Conservation (phyloP, 2,113 vertebrate genomes). For the Eonycteris spelaea region DNA sequence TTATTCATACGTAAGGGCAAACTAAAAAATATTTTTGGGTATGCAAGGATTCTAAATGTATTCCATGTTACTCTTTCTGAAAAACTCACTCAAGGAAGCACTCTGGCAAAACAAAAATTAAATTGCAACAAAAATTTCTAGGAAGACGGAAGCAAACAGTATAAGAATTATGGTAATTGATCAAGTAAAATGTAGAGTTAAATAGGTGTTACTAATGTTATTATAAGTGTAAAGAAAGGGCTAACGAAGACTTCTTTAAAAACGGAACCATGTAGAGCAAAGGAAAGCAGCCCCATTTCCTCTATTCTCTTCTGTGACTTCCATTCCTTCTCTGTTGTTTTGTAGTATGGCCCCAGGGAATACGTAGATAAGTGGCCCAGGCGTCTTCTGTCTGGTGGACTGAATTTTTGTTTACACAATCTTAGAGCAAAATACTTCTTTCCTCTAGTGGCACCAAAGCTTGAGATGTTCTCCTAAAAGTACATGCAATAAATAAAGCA, state of each 20-base stretch:
- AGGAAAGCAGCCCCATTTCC: not conserved
- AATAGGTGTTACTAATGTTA: not conserved
- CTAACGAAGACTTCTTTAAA: not conserved
- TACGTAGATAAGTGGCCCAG: not conserved
- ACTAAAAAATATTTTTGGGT: not conserved
- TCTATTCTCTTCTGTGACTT: not conserved
- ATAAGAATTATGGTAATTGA: not conserved
- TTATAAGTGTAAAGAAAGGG: not conserved
- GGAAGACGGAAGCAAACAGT: not conserved
- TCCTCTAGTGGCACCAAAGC: not conserved
- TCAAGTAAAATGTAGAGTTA: not conserved
- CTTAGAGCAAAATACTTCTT: not conserved
- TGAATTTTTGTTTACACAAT: not conserved
- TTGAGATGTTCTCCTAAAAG: not conserved
- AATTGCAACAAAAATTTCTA: not conserved
- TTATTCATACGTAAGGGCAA: not conserved
- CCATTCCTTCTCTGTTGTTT: not conserved
- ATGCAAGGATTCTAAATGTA: not conserved
- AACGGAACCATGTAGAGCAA: not conserved
- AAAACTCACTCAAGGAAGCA: not conserved
- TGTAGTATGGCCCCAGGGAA: accelerated
- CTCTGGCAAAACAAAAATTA: not conserved
- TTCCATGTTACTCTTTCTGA: not conserved
- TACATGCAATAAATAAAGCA: not conserved
- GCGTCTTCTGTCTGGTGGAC: not conserved